These are phyloP conservation scores for Caenorhabditis macrosperma DNA, from an alignment of 2,888 invertebrate genomes.

Conservation along the genomic window DNA sequence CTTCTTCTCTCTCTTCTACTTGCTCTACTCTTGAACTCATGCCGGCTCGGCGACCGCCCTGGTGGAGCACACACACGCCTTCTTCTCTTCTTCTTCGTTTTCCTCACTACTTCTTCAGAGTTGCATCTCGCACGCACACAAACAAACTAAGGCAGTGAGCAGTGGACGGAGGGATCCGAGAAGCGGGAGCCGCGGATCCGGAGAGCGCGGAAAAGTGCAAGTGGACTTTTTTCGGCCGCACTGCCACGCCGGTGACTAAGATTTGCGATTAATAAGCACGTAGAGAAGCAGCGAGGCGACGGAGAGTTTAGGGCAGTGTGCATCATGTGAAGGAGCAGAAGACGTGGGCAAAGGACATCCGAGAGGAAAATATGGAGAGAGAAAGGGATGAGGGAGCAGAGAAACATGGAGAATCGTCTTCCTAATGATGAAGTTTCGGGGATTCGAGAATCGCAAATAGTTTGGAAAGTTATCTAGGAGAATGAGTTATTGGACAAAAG, in stretches of 20 bases:
- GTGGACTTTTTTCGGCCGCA: slow-evolving; percentile 18
- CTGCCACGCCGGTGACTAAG: slow-evolving; percentile 5
- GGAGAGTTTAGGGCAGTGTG: background rate
- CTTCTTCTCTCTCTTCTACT: slow-evolving; percentile 16
- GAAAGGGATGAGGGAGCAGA: background rate
- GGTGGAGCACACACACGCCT: slow-evolving; percentile 16
- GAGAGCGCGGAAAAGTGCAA: slow-evolving; percentile 43
- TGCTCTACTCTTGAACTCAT: slow-evolving; percentile 10
- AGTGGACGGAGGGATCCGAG: background rate
- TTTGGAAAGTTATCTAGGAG: too few relatives aligned
- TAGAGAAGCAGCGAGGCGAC: background rate
- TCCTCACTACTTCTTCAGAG: slow-evolving; percentile 7
- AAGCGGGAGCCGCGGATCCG: slow-evolving; percentile 1
- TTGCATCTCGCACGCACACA: slow-evolving; percentile 26
- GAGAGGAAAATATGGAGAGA: background rate
- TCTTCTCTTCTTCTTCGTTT: background rate
- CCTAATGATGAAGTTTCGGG: too few relatives aligned
- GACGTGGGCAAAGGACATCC: background rate
- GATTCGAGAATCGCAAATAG: too few relatives aligned
- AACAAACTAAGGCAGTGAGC: slow-evolving; percentile 18
- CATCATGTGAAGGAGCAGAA: background rate
- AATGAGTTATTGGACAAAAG: too few relatives aligned
- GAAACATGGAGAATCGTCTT: too few relatives aligned
- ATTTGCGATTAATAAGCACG: slow-evolving; percentile 28
- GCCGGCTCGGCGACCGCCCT: slow-evolving; percentile 23